A percentile compares a stretch with the other conserved stretches of the same genome.
phyloP scores from a whole-genome alignment of 2,797 vertebrate species.

The Semaprochilodus insignis region DNA sequence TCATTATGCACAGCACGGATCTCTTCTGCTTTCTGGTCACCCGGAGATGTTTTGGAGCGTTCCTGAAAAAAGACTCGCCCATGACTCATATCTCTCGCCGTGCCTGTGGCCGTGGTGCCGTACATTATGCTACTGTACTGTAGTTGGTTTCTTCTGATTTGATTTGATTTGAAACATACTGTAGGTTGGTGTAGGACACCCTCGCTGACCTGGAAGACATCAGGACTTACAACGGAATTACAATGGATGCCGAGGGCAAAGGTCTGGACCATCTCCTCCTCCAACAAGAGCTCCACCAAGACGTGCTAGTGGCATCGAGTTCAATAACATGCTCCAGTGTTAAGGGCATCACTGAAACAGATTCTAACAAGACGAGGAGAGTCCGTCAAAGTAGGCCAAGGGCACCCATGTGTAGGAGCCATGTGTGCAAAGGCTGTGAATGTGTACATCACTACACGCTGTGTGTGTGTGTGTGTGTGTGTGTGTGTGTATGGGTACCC shows the following conservation, averaged over 20 bases:
- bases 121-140: not conserved
- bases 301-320: not conserved
- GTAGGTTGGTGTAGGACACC: not conserved
- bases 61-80: not conserved
- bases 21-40: constrained; percentile 13
- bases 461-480: too few species aligned
- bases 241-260: constrained; percentile 27
- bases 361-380: not conserved
- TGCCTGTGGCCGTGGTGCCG: not conserved
- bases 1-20: too few species aligned
- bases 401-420: not conserved
- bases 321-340: not conserved
- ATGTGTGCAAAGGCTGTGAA: not conserved
- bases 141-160: not conserved
- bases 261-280: not conserved
- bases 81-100: not conserved
- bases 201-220: constrained; percentile 29
- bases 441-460: not conserved
- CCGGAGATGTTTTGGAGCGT: not conserved
- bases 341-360: constrained; percentile 14
- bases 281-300: constrained; percentile 7
- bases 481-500: too few species aligned
- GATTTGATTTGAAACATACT: not conserved
- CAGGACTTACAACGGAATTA: constrained; percentile 12
- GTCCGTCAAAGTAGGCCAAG: not conserved